Percentiles rank a stretch among this genome's conserved stretches.
phyloP scores from a whole-genome alignment of 2,113 vertebrate genomes.

The Rutilus rutilus region DNA sequence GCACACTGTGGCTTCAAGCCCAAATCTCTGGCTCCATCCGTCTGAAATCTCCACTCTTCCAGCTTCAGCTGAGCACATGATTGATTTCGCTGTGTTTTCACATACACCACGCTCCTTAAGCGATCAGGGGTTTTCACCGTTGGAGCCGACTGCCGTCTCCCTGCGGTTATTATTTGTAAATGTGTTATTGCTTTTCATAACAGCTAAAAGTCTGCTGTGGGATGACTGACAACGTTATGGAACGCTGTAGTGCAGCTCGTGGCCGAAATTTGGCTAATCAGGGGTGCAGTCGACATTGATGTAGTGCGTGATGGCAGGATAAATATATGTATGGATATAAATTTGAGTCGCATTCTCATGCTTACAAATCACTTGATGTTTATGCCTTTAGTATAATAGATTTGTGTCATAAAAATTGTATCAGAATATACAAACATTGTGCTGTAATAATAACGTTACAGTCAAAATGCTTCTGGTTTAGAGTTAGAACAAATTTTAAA shows the following conservation, averaged over 20 bases:
- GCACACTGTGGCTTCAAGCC: conserved; percentile 71
- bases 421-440: background rate
- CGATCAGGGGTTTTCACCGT: conserved; percentile 61
- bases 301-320: conserved; percentile 34
- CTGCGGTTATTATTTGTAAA: conserved; percentile 40
- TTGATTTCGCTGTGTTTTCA: conserved; percentile 71
- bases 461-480: background rate
- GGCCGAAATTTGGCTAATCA: conserved; percentile 32
- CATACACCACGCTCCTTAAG: conserved; percentile 68
- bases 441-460: background rate
- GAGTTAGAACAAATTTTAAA: background rate
- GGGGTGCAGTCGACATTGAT: conserved; percentile 12
- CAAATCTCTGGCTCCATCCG: conserved; percentile 75
- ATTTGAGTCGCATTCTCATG: background rate
- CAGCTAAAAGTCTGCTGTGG: conserved; percentile 13
- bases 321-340: conserved; percentile 21
- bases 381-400: conserved; percentile 1
- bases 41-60: conserved; percentile 75
- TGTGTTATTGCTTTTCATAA: conserved; percentile 46
- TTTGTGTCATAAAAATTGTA: conserved; percentile 13
- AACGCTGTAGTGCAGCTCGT: background rate
- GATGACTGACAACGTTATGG: conserved; percentile 26
- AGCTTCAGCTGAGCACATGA: conserved; percentile 67
- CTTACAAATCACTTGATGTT: conserved; percentile 25
- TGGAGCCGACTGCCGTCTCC: conserved; percentile 47